Percentiles rank a stretch among this genome's conserved stretches.
Evolutionary conservation across 2,797 vertebrate species (phyloP).

Genomic region (Odontamblyopus rebecca): DNA sequence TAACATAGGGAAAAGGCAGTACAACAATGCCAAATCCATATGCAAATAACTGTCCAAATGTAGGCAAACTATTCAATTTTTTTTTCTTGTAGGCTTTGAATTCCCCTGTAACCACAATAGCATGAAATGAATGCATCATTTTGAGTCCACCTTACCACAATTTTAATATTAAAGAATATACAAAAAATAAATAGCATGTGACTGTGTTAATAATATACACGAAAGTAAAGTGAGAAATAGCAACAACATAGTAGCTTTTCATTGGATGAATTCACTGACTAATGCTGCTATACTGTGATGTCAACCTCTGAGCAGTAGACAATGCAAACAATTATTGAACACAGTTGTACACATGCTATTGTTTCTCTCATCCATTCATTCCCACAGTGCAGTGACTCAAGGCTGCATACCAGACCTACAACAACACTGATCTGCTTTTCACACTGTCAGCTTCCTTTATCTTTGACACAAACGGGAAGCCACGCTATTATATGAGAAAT

Average conservation of each 20-base stretch:
- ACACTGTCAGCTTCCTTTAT: slow-evolving; percentile 62
- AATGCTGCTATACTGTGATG: slow-evolving; percentile 15
- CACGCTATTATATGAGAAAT: slow-evolving; percentile 49
- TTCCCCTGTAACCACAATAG: too few species aligned
- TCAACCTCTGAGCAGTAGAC: slow-evolving; percentile 38
- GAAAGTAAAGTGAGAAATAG: not conserved
- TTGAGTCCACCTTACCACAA: too few species aligned
- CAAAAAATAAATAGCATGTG: not conserved
- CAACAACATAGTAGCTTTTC: not conserved
- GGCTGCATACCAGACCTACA: slow-evolving; percentile 34
- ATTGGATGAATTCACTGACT: slow-evolving; percentile 9
- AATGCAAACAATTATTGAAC: slow-evolving; percentile 23
- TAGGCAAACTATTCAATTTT: not conserved
- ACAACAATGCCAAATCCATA: not conserved
- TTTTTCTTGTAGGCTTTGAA: not conserved
- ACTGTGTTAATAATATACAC: not conserved
- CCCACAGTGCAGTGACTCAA: slow-evolving; percentile 64
- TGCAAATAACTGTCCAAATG: not conserved
- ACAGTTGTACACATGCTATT: slow-evolving; percentile 41
- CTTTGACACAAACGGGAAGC: slow-evolving; percentile 53
- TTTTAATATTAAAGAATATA: too few species aligned
- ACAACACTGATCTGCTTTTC: slow-evolving; percentile 58
- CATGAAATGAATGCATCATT: too few species aligned
- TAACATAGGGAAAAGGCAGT: not conserved
- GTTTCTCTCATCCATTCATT: slow-evolving; percentile 53